Evolutionary conservation across 2,888 invertebrate genomes (phyloP).

Genomic region (Pseudolycoriella hygida): DNA sequence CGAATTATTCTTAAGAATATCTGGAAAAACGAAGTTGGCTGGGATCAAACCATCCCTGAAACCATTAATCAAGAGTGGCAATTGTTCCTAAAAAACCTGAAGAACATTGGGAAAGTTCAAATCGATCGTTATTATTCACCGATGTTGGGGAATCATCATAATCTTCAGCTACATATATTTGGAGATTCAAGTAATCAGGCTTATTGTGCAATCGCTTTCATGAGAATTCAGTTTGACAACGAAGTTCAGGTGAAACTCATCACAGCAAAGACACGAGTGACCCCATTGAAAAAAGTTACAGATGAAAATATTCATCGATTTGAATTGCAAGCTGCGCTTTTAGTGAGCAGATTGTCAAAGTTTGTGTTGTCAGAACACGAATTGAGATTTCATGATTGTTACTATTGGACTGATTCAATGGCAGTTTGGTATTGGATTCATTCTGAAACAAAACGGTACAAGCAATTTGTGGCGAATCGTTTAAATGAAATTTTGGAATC

Average conservation of each 20-base stretch:
- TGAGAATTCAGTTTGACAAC: conserved; percentile 8
- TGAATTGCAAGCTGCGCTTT: conserved; percentile 13
- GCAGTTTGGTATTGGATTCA: conserved; percentile 9
- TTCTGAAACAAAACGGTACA: neutral
- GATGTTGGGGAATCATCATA: neutral
- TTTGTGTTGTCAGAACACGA: conserved; percentile 7
- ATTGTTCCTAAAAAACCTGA: neutral
- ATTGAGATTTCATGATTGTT: conserved; percentile 7
- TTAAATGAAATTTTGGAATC: conserved; percentile 2
- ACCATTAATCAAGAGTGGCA: neutral
- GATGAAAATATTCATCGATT: conserved; percentile 10
- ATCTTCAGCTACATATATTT: conserved; percentile 10
- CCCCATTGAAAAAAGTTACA: conserved; percentile 8
- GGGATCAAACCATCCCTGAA: neutral
- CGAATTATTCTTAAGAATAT: conserved; percentile 6
- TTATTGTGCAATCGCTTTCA: conserved; percentile 11
- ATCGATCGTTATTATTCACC: neutral
- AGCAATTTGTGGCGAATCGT: conserved; percentile 3
- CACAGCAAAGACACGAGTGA: conserved; percentile 13
- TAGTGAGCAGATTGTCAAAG: conserved; percentile 11
- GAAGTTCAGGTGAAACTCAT: conserved; percentile 8
- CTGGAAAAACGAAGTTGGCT: conserved; percentile 5
- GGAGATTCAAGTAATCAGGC: conserved; percentile 10
- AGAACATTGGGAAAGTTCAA: neutral
- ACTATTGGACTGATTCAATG: conserved; percentile 16